Evolutionary conservation across 2,888 invertebrate species (phyloP).

Genomic region (Cybosia mesomella): DNA sequence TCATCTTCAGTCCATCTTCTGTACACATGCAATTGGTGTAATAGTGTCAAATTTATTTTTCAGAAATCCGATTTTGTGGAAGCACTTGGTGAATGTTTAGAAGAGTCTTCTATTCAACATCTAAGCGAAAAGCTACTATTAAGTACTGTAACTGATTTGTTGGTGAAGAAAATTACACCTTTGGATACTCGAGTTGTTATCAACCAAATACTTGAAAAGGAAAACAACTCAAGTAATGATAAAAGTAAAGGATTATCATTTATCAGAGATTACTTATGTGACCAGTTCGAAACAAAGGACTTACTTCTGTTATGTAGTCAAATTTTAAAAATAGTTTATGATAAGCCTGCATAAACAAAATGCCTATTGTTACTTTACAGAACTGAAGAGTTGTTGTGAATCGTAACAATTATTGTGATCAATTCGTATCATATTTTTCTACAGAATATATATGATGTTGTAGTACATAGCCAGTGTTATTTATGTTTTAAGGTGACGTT

Average conservation of each 20-base stretch:
- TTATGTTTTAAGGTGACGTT: slow-evolving; percentile 6
- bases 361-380: slow-evolving; percentile 16
- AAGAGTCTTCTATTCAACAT: slow-evolving; percentile 55
- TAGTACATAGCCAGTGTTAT: slow-evolving; percentile 1
- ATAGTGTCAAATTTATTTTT: slow-evolving; percentile 27
- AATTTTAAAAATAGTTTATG: slow-evolving; percentile 63
- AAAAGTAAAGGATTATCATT: slow-evolving; percentile 55
- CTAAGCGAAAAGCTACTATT: slow-evolving; percentile 63
- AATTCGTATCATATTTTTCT: slow-evolving; percentile 13
- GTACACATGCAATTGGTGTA: not conserved
- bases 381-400: slow-evolving; percentile 20
- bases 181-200: slow-evolving; percentile 53
- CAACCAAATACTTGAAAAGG: slow-evolving; percentile 56
- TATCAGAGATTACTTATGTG: slow-evolving; percentile 62
- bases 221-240: slow-evolving; percentile 39
- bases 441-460: not conserved
- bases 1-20: no score
- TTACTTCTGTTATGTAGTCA: slow-evolving; percentile 71
- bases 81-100: slow-evolving; percentile 59
- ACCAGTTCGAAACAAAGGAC: slow-evolving; percentile 65
- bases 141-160: slow-evolving; percentile 49
- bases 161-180: slow-evolving; percentile 58
- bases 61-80: slow-evolving; percentile 73
- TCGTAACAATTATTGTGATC: slow-evolving; percentile 9
- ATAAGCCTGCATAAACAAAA: slow-evolving; percentile 52